phyloP scores from a whole-genome alignment of 2,888 invertebrate genomes.

The Hypselothyrea guttata region DNA sequence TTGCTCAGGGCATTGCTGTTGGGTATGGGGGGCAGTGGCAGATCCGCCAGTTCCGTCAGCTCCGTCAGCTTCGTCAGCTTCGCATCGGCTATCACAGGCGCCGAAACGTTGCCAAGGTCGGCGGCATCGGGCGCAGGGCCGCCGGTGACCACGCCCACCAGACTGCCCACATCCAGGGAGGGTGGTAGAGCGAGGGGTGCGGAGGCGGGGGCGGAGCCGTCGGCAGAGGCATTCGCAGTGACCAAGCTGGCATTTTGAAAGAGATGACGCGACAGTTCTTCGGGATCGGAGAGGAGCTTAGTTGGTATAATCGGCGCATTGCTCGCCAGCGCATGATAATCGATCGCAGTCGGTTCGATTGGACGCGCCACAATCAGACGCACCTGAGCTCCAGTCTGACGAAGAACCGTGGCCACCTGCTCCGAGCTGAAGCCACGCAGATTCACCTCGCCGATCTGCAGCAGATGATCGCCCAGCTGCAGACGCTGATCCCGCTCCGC shows the following conservation, averaged over 20 bases:
- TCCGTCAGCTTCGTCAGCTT: constrained; percentile 80
- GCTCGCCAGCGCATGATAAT: constrained; percentile 87
- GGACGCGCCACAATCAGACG: constrained; percentile 96
- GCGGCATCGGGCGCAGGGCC: constrained; percentile 52
- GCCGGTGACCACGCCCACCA: constrained; percentile 66
- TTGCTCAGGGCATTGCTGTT: constrained; percentile 53
- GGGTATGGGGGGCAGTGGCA: constrained; percentile 81
- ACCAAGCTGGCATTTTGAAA: constrained; percentile 85
- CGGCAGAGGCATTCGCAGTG: constrained; percentile 81
- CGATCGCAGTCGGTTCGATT: constrained; percentile 92
- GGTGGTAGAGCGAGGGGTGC: constrained; percentile 50
- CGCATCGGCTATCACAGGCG: constrained; percentile 62
- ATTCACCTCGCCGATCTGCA: constrained; percentile 97
- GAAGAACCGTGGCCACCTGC: constrained; percentile 93
- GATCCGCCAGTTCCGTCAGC: constrained; percentile 79
- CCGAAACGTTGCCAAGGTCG: constrained; percentile 47
- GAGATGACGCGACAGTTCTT: constrained; percentile 93
- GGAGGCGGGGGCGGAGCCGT: constrained; percentile 54
- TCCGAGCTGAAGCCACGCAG: constrained; percentile 98
- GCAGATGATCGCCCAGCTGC: constrained; percentile 98
- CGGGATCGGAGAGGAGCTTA: constrained; percentile 94
- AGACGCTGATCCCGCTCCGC: constrained; percentile 97
- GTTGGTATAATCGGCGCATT: constrained; percentile 96
- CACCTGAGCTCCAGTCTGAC: constrained; percentile 86
- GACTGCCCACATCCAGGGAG: constrained; percentile 60